Evolutionary conservation across 2,888 invertebrate genomes (phyloP), one percentile per base, ranked within the genome.

Genomic region (Hoplodrina blanda): DNA sequence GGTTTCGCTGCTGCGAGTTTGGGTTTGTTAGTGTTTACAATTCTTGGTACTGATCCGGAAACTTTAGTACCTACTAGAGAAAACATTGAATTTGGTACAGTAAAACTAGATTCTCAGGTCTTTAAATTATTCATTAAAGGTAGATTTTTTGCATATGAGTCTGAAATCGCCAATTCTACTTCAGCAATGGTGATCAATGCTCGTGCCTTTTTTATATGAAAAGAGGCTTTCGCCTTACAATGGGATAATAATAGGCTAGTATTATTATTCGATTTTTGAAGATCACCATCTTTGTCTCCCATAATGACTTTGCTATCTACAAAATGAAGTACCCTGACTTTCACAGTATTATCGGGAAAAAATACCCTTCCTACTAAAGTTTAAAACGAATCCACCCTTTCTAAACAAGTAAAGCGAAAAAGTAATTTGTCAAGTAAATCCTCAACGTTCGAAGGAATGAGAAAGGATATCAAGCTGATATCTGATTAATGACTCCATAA

Each of bases 371-470:
- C 13, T 46, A 52, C 57, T 49, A 71, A 81, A 84, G 30, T 79
- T 81, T 75, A 77, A 81, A 83, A 70, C 53, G 67, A 76, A 70
- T 63, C 59, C 62, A 62, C 76, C 77, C 73, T 75, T 73, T 76
- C 76, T 55, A 92, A 93, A 92, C 91, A 93, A 92, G 93, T 91
- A 90, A 90, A 91, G 89, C 87, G 91, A 92, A 92, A 94, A 94
- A 93, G 94, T 93, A 94, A 95, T 95, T 94, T 94, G 94, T 94
- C 95, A 95, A 94, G 94, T 91, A 93, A 93, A 94, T 94, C 94
- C 93, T 89, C 83, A 88, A 88, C 70, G 73, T 78, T 85, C 89
- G 85, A 87, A 88, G 86, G 85, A 89, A 89, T 91, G 89, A 88
- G 90, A 81, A 77, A 81, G 84, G 87, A 85, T 88, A 90, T 87